Conservation (phyloP, 2,888 invertebrate species). For the Sarcophaga rosellei region DNA sequence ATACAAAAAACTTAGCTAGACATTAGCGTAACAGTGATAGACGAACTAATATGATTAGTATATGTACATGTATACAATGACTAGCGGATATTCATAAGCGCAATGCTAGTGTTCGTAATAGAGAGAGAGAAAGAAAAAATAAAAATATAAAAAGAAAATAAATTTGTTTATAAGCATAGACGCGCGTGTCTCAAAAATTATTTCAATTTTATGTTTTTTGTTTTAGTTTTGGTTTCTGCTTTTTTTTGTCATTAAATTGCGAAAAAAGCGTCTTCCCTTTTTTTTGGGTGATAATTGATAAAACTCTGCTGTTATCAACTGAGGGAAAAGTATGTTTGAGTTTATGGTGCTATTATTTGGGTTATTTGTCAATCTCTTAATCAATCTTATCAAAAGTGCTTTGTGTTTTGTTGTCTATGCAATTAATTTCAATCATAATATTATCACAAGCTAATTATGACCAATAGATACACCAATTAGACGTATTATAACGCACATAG, state of each 20-base stretch:
- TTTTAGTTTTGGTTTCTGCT: no score
- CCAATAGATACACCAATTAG: background rate
- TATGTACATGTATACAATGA: background rate
- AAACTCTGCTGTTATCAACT: background rate
- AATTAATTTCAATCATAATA: slow-evolving; percentile 1
- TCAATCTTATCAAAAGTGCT: slow-evolving; percentile 7
- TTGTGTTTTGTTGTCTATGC: slow-evolving; percentile 4
- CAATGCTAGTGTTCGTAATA: background rate
- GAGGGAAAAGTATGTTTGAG: background rate
- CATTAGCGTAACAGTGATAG: background rate
- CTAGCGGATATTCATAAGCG: background rate
- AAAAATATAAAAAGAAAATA: no score
- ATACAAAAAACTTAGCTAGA: background rate
- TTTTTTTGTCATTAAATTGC: no score
- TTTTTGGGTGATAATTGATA: background rate
- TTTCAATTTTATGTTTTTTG: background rate
- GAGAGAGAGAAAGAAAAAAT: background rate
- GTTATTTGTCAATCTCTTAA: background rate
- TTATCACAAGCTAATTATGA: slow-evolving; percentile 8
- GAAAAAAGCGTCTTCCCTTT: no score
- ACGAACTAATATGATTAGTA: background rate
- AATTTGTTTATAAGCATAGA: background rate
- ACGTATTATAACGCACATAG: background rate
- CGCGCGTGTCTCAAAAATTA: slow-evolving; percentile 15
- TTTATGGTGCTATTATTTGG: background rate